Base-by-base conservation (phyloP, 2,797 vertebrate genomes). In the Chelon labrosus region DNA sequence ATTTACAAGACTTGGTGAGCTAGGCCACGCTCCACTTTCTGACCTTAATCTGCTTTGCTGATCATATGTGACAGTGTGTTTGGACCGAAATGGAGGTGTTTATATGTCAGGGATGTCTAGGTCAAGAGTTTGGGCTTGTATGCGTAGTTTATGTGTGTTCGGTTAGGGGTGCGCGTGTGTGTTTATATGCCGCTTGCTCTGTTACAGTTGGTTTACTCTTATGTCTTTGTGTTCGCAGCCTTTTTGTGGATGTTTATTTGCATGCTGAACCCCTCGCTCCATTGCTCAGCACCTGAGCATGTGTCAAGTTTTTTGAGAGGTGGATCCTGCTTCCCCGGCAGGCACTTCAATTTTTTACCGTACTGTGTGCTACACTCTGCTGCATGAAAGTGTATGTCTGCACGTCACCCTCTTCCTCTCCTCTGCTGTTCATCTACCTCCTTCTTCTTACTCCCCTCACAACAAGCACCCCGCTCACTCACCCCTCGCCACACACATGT, bases 331-430 rank as follows among this genome's bases (percentile, higher is more conserved):
- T 94, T 92, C 60, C 91, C 91, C 85, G 71, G 78, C 73, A 91
- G 94, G 89, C 92, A 86, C 83, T 85, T 92, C 91, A 72, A 93
- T 93, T 90, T 93, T 94, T 92, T 85, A 93, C 89, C 69, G 88
- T 72, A 77, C 85, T 81, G 80, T 86, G 88, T 83, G 84, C 75
- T 85, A 82, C 75, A 73, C 61, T 51, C 17, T 74, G 60, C 83
- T 62, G 73, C 70, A 91, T 91, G 83, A 88, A 91, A 88, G 78
- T 86, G 66, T 82, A 66, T 37, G 49, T 82, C 66, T 78, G 54
- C 82, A 70, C 82, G 72, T 17, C 73, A 72, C 76, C 53, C 65
- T 47, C 73, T 79, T 54, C 49, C 57, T 61, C 57, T 22, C 66
- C 51, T 65, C 53, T 70, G 39, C 63, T 83, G 64, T 84, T 86